These are phyloP conservation scores for Oppia nitens DNA, from an alignment of 1,140 invertebrate genomes.

Conservation along the genomic window DNA sequence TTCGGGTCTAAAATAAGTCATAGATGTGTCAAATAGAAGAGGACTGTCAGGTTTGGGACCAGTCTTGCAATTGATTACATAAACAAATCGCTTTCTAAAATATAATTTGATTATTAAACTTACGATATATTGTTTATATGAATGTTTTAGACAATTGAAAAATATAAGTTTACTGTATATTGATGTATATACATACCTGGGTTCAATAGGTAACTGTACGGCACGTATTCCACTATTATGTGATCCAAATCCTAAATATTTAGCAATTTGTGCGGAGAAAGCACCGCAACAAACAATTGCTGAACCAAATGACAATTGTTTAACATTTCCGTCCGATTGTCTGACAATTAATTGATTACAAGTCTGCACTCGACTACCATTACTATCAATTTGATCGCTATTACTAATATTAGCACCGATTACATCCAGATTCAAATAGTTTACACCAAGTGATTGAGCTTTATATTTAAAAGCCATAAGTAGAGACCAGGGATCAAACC, in stretches of 20 bases:
- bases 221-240: conserved; percentile 51
- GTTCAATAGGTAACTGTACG: conserved; percentile 63
- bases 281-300: conserved; percentile 64
- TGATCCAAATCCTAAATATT: conserved; percentile 37
- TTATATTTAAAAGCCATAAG: conserved; percentile 55
- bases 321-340: conserved; percentile 41
- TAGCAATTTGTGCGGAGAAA: conserved; percentile 55
- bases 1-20: conserved; percentile 39
- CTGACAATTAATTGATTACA: conserved; percentile 10
- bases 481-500: conserved; percentile 75
- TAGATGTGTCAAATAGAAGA: conserved; percentile 56
- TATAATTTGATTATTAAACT: not conserved
- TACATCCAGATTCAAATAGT: conserved; percentile 58
- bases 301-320: conserved; percentile 46
- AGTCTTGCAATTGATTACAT: conserved; percentile 55
- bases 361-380: conserved; percentile 9
- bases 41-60: conserved; percentile 74
- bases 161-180: not conserved
- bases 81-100: conserved; percentile 66
- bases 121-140: not conserved
- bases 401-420: conserved; percentile 45
- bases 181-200: conserved; percentile 39
- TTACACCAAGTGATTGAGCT: conserved; percentile 54
- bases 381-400: conserved; percentile 5
- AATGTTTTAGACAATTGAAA: no score